Percentiles rank a stretch among this genome's conserved stretches.
Conservation (phyloP, 2,113 vertebrate species). For the Tachysurus vachellii region DNA sequence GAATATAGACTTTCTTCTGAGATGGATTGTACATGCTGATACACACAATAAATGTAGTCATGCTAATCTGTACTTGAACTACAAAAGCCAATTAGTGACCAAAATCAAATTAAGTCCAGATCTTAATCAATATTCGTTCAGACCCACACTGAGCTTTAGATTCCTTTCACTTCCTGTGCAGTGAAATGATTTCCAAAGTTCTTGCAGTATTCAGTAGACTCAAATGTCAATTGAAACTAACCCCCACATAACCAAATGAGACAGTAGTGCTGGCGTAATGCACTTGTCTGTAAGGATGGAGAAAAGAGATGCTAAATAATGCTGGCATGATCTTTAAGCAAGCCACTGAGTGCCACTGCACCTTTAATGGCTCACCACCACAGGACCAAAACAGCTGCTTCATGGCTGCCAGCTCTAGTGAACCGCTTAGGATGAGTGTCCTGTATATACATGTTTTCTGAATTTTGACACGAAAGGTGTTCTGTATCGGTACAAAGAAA, state of each 20-base stretch:
- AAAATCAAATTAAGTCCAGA: background rate
- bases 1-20: background rate
- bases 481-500: background rate
- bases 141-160: background rate
- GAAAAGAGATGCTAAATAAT: background rate
- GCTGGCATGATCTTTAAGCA: constrained; percentile 26
- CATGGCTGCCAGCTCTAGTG: background rate
- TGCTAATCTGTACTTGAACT: background rate
- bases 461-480: background rate
- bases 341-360: background rate
- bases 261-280: constrained; percentile 7
- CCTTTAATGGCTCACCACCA: constrained; percentile 19
- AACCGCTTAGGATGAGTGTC: background rate
- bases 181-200: background rate
- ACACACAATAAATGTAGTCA: background rate
- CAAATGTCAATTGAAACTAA: background rate
- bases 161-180: background rate
- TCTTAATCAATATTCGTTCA: background rate
- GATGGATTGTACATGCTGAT: background rate
- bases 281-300: constrained; percentile 11
- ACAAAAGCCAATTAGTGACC: background rate
- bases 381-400: constrained; percentile 31
- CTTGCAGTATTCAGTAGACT: constrained; percentile 30
- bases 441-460: background rate
- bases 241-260: constrained; percentile 23